These are phyloP conservation scores for Protophormia terraenovae DNA, from an alignment of 2,888 invertebrate species.

Conservation along the genomic window DNA sequence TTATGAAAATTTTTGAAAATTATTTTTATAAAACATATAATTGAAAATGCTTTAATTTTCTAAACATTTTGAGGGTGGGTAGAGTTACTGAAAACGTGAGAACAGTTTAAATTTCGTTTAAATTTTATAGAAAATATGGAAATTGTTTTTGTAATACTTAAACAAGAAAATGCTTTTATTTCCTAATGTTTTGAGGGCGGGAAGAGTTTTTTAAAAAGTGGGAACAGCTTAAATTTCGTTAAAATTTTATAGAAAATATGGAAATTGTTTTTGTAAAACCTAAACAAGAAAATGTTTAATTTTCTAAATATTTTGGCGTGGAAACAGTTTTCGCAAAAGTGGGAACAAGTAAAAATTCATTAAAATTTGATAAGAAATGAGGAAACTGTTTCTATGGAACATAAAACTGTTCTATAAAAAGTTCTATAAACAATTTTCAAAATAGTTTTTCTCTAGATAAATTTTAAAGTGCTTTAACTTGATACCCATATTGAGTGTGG, in stretches of 20 bases:
- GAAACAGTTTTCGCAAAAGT: background rate
- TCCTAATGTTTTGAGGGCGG: background rate
- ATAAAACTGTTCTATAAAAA: no score
- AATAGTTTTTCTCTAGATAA: no score
- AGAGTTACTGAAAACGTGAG: background rate
- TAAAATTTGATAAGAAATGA: background rate
- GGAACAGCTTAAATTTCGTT: conserved; percentile 28
- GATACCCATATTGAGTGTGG: background rate
- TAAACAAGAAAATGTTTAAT: background rate
- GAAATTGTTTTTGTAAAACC: no score
- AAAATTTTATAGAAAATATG: no score
- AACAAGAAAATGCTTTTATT: background rate
- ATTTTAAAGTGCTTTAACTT: background rate
- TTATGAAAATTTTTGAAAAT: no score
- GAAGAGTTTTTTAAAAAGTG: conserved; percentile 4
- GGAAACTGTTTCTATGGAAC: background rate
- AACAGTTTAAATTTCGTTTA: background rate
- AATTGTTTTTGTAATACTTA: background rate
- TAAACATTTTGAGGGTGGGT: background rate
- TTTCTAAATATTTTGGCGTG: background rate
- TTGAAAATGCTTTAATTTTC: background rate
- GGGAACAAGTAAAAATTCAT: conserved; percentile 38
- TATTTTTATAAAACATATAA: no score
- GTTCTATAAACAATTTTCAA: no score
- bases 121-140: no score